phyloP scores from a whole-genome alignment of 2,888 invertebrate species.

The Ormyrus thymus region DNA sequence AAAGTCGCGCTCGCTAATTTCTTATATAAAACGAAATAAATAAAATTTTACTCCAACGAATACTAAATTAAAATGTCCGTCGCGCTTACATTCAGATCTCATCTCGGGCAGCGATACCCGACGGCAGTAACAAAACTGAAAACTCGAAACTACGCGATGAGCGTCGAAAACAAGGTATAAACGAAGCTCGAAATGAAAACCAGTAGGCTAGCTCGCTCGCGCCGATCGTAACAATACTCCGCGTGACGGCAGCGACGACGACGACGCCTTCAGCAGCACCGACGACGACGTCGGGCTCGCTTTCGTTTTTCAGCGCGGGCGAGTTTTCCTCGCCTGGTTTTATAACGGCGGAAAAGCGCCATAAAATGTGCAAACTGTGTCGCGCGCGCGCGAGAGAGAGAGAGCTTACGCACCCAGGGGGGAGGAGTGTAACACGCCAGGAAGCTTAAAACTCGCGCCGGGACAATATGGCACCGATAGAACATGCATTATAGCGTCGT shows the following conservation, averaged over 20 bases:
- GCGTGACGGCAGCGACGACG: not conserved
- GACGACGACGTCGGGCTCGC: not conserved
- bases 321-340: slow-evolving; percentile 20
- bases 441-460: slow-evolving; percentile 49
- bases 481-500: slow-evolving; percentile 34
- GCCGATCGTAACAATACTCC: too few species aligned
- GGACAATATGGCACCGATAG: slow-evolving; percentile 49
- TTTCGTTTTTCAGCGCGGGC: slow-evolving; percentile 37
- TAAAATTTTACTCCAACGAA: too few species aligned
- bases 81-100: too few species aligned
- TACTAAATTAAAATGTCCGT: too few species aligned
- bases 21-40: too few species aligned
- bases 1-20: too few species aligned
- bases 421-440: slow-evolving; percentile 24
- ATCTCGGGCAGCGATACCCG: too few species aligned
- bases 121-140: too few species aligned
- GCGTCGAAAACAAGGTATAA: too few species aligned
- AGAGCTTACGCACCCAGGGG: slow-evolving; percentile 10
- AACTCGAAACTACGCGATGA: too few species aligned
- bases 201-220: too few species aligned
- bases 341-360: slow-evolving; percentile 37
- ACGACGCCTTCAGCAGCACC: not conserved
- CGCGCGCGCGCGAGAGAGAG: slow-evolving; percentile 22
- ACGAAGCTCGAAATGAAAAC: too few species aligned
- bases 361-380: slow-evolving; percentile 52